Evolutionary conservation across 2,797 vertebrate genomes (phyloP), one percentile per base, ranked within the genome.

Genomic region (Orestias chungarensis): DNA sequence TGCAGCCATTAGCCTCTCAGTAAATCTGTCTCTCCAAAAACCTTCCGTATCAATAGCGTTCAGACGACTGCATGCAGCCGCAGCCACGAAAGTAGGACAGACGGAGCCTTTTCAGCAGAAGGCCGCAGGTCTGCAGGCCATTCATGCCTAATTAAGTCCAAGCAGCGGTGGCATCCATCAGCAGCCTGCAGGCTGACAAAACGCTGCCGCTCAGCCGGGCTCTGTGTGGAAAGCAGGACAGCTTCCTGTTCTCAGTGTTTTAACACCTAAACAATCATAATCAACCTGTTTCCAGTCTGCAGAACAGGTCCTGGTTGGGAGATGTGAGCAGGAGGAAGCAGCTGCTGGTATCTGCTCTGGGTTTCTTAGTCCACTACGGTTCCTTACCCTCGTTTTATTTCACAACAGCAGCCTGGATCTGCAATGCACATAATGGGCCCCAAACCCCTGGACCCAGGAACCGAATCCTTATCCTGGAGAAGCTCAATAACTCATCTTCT

Each of bases 131-230:
- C 68, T 61, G 74, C 71, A 38, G 70, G 71, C 43, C 62, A 77
- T 68, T 85, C 70, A 81, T 2, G 82, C 79, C 73, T 87, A 79
- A 88, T 89, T 84, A 82, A 74, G 80, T 81, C 72, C 74, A 59
- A 62, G 55, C 80, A 64, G 75, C 64, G 43, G 80, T 79, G 29
- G 29, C 83, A 87, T 88, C 83, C 74, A 82, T 90, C 88, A 85
- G 75, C 70, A 38, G 70, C 74, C 80, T 7, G 73, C 40, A 78
- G 76, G 64, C 62, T 12, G 1, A n/a, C 68, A 46, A 46, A 57
- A n/a, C 3, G 8, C 70, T 31, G 71, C 64, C 35, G 43, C 52
- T 20, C 43, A 44, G 43, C 15, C 43, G 54, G 44, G 57, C 59
- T 61, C 5, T 69, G 47, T 27, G 44, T 43, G 59, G 69, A 57